These are phyloP conservation scores for Romanogobio albipinnatus DNA, from an alignment of 2,113 vertebrate genomes.

Conservation along the genomic window DNA sequence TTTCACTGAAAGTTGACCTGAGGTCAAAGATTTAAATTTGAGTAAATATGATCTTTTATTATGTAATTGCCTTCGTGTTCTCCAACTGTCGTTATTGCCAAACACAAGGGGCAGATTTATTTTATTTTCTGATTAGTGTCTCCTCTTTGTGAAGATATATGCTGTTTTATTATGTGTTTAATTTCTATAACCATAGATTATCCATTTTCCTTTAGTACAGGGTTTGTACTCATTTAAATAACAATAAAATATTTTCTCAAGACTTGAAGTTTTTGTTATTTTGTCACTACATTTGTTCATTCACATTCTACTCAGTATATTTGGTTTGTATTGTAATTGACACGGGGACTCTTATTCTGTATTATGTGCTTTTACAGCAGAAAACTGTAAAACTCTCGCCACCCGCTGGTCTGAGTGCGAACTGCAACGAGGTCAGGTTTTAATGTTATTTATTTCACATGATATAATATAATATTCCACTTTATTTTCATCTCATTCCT, in stretches of 20 bases:
- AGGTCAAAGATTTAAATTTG: not conserved
- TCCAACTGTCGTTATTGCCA: not conserved
- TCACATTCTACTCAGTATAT: not conserved
- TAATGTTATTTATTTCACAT: not conserved
- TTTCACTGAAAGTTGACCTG: not conserved
- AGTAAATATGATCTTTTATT: not conserved
- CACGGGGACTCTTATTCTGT: not conserved
- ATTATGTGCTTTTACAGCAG: no score
- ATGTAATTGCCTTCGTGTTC: not conserved
- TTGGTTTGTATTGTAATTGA: no score
- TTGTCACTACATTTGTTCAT: not conserved
- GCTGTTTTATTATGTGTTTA: not conserved
- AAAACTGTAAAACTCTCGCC: not conserved
- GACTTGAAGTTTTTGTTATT: not conserved
- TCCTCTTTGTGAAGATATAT: not conserved
- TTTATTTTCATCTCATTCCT: not conserved
- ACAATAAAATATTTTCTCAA: not conserved
- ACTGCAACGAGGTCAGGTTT: not conserved
- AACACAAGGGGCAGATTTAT: not conserved
- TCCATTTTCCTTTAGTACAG: not conserved
- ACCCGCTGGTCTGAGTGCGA: not conserved
- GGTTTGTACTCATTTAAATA: not conserved
- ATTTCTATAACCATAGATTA: not conserved
- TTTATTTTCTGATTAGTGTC: not conserved
- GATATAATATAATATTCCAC: no score